Conservation (phyloP, 2,888 invertebrate genomes). For the Scaptomyza polygonia region DNA sequence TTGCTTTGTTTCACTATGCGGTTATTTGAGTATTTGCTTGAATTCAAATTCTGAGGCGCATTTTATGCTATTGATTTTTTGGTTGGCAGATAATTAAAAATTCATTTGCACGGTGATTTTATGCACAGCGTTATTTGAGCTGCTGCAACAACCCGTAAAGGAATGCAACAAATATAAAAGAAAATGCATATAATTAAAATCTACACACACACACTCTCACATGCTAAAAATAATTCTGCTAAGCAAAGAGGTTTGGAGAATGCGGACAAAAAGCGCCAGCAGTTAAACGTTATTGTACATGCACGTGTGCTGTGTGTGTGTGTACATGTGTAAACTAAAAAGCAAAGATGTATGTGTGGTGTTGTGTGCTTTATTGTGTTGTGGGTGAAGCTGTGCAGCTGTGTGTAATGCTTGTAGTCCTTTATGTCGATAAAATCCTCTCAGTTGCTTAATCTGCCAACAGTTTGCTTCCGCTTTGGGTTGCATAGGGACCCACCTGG, state of each 20-base stretch:
- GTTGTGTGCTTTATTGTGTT: slow-evolving; percentile 12
- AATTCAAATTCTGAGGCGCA: slow-evolving; percentile 50
- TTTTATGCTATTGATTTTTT: slow-evolving; percentile 63
- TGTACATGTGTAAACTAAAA: slow-evolving; percentile 9
- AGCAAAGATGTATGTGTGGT: neutral
- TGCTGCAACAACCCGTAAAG: slow-evolving; percentile 26
- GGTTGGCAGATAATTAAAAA: slow-evolving; percentile 72
- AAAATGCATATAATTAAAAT: slow-evolving; percentile 74
- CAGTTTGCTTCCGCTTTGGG: slow-evolving; percentile 75
- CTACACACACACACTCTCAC: slow-evolving; percentile 1
- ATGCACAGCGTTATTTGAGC: slow-evolving; percentile 39
- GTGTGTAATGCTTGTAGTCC: slow-evolving; percentile 37
- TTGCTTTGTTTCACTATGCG: slow-evolving; percentile 9
- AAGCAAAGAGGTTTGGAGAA: slow-evolving; percentile 5
- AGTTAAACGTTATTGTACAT: slow-evolving; percentile 14
- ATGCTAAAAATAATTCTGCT: slow-evolving; percentile 13
- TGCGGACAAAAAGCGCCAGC: slow-evolving; percentile 8
- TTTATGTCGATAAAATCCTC: slow-evolving; percentile 73
- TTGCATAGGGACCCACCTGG: slow-evolving; percentile 66
- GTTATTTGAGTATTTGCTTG: slow-evolving; percentile 20
- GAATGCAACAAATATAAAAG: slow-evolving; percentile 60
- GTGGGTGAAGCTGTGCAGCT: slow-evolving; percentile 5
- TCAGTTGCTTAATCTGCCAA: slow-evolving; percentile 75
- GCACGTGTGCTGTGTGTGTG: neutral
- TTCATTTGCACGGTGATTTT: slow-evolving; percentile 65